phyloP scores from a whole-genome alignment of 2,888 invertebrate genomes.

The Microplitis manilae region DNA sequence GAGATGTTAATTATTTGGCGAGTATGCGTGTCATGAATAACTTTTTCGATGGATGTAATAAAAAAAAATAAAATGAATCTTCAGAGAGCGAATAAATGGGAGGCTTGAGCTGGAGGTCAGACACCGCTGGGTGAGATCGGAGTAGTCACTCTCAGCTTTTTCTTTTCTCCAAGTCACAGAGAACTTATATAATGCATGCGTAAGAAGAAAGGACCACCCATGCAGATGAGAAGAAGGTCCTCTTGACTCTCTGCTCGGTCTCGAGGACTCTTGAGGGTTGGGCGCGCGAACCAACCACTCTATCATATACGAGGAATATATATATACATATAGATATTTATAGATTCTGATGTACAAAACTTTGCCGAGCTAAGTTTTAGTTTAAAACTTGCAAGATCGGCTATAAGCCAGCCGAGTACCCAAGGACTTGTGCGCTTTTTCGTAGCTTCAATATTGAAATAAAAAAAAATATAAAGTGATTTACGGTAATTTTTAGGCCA shows the following conservation, averaged over 20 bases:
- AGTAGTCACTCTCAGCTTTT: neutral
- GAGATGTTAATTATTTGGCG: neutral
- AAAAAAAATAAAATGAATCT: neutral
- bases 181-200: slow-evolving; percentile 65
- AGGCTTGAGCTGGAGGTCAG: slow-evolving; percentile 9
- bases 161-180: slow-evolving; percentile 23
- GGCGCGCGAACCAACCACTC: slow-evolving; percentile 67
- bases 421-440: too few species aligned
- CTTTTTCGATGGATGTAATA: neutral
- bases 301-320: slow-evolving; percentile 52
- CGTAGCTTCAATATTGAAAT: too few species aligned
- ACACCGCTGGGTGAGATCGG: slow-evolving; percentile 11
- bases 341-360: neutral
- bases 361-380: slow-evolving; percentile 3
- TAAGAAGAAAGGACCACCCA: slow-evolving; percentile 71
- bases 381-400: slow-evolving; percentile 1
- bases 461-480: too few species aligned
- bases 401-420: neutral
- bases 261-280: slow-evolving; percentile 67
- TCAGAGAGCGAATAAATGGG: neutral
- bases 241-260: slow-evolving; percentile 60
- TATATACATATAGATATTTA: slow-evolving; percentile 5
- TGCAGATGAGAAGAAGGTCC: slow-evolving; percentile 58
- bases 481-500: too few species aligned
- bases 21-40: too few species aligned